Conservation (phyloP, 2,113 vertebrate species). For the Glaucomys volans region DNA sequence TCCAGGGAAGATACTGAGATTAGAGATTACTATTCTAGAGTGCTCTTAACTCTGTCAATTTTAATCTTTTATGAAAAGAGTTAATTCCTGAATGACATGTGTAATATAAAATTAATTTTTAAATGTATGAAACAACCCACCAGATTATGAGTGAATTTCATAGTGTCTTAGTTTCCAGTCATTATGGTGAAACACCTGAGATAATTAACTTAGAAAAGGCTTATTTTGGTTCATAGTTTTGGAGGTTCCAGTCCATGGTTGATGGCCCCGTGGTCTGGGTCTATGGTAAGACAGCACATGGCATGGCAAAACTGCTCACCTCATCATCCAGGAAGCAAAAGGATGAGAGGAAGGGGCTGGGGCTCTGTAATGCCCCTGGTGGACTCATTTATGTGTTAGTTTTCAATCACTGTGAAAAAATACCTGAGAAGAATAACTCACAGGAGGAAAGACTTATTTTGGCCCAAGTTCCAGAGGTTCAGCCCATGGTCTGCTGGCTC, state of each 20-base stretch:
- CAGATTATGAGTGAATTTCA: neutral
- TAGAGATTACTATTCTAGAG: neutral
- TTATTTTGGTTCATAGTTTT: neutral
- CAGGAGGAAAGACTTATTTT: neutral
- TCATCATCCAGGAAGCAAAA: neutral
- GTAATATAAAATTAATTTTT: neutral
- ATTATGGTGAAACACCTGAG: neutral
- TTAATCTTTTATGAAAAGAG: neutral
- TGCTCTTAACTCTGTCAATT: neutral
- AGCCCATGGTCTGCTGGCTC: neutral
- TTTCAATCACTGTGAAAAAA: neutral
- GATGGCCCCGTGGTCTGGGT: neutral
- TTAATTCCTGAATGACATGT: neutral
- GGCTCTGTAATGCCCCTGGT: too few species aligned
- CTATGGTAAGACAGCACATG: neutral
- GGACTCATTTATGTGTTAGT: neutral
- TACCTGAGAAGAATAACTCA: neutral
- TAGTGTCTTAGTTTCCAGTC: neutral
- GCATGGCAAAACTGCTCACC: neutral
- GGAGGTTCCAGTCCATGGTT: too few species aligned
- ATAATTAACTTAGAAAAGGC: neutral
- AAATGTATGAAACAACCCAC: neutral
- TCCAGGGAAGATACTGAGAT: neutral
- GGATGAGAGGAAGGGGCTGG: neutral
- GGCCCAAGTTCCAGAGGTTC: neutral